Percentiles rank a stretch among this genome's conserved stretches.
Evolutionary conservation across 2,888 invertebrate species (phyloP).

Genomic region (Limnephilus auricula): DNA sequence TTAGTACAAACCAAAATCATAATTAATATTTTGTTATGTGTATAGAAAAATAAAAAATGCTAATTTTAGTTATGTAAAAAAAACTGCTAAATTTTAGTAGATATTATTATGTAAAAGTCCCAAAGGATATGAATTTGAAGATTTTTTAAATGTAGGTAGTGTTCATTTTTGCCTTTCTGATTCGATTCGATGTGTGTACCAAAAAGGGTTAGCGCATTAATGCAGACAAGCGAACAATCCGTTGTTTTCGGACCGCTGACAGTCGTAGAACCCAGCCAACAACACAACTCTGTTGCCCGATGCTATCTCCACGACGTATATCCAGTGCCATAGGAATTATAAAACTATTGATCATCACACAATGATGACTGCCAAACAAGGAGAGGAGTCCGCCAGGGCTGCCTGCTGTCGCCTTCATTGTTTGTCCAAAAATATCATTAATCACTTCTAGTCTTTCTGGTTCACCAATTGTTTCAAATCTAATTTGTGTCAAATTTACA

Average conservation of each 20-base stretch:
- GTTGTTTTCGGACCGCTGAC: slow-evolving; percentile 43
- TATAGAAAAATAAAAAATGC: too few relatives aligned
- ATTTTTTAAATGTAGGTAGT: not conserved
- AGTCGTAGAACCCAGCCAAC: not conserved
- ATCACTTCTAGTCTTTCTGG: not conserved
- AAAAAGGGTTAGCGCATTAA: not conserved
- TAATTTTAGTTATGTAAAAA: too few relatives aligned
- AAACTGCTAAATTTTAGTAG: too few relatives aligned
- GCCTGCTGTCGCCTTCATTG: not conserved
- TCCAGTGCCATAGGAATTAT: slow-evolving; percentile 32
- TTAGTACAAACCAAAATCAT: not conserved
- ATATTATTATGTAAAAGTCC: too few relatives aligned
- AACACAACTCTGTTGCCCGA: slow-evolving; percentile 39
- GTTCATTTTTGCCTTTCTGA: not conserved
- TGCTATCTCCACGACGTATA: slow-evolving; percentile 50
- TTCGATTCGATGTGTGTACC: not conserved
- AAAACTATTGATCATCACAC: slow-evolving; percentile 57
- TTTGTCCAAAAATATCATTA: not conserved
- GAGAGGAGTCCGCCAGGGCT: slow-evolving; percentile 35
- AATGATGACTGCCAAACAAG: slow-evolving; percentile 43
- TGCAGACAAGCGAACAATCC: not conserved
- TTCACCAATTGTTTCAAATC: not conserved
- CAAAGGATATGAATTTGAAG: too few relatives aligned
- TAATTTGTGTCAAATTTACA: not conserved
- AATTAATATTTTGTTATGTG: not conserved